These are phyloP conservation scores for Sycophaga agraensis DNA, from an alignment of 1,140 invertebrate genomes.

Conservation along the genomic window DNA sequence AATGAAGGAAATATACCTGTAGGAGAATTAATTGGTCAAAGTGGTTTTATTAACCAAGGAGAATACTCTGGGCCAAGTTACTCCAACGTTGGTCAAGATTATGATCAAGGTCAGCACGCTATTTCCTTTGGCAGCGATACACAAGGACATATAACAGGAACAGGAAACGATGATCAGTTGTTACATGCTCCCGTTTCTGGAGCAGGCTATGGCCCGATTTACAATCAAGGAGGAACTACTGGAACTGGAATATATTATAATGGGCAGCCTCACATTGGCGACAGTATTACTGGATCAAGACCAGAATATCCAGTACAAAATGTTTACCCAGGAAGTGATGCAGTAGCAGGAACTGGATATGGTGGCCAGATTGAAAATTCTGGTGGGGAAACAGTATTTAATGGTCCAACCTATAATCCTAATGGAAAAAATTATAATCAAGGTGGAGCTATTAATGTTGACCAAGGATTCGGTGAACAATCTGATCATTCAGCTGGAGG, in stretches of 20 bases:
- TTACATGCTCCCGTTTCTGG: neutral
- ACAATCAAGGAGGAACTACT: neutral
- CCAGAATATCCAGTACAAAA: neutral
- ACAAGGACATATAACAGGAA: neutral
- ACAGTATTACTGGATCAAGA: neutral
- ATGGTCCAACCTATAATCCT: neutral
- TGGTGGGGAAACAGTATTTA: neutral
- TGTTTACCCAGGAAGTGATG: neutral
- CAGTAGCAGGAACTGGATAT: neutral
- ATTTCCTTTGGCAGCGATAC: neutral
- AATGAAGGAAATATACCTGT: neutral
- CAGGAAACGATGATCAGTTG: neutral
- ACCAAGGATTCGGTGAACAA: no score
- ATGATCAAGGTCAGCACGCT: neutral
- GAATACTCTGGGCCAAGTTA: slow-evolving; percentile 19
- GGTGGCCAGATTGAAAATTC: neutral
- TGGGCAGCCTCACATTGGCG: neutral
- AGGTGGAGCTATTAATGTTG: neutral
- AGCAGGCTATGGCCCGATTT: neutral
- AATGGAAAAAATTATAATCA: neutral
- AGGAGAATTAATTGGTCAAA: slow-evolving; percentile 11
- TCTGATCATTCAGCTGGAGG: no score
- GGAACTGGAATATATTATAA: neutral
- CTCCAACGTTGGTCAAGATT: neutral
- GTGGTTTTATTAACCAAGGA: slow-evolving; percentile 10